These are phyloP conservation scores for Tethya wilhelma DNA, from an alignment of 37 sponge, comb jelly and placozoan species.

Conservation along the genomic window DNA sequence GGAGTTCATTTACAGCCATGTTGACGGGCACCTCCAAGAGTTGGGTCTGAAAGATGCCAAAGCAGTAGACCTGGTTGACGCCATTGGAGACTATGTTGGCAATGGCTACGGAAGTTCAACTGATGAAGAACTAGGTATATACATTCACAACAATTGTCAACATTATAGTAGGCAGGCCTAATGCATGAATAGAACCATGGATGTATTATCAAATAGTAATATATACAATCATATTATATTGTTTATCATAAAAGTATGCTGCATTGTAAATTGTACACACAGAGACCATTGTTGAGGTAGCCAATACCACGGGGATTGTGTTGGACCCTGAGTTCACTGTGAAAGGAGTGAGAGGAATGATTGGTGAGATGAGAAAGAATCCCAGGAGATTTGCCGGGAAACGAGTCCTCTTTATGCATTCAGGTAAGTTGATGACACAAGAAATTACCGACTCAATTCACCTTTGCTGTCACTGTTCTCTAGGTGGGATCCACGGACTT, in stretches of 20 bases:
- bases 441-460: background rate
- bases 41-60: slow-evolving; percentile 35
- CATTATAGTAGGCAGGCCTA: no score
- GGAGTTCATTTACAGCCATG: slow-evolving; percentile 46
- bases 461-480: background rate
- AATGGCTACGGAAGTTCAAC: slow-evolving; percentile 67
- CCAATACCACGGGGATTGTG: slow-evolving; percentile 60
- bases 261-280: background rate
- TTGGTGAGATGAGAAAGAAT: slow-evolving; percentile 60
- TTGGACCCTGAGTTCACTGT: slow-evolving; percentile 75
- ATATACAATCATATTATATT: background rate
- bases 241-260: no score
- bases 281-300: slow-evolving; percentile 35
- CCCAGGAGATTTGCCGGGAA: slow-evolving; percentile 72
- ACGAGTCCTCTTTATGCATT: slow-evolving; percentile 57
- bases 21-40: slow-evolving; percentile 46
- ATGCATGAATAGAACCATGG: background rate
- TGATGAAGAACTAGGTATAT: slow-evolving; percentile 67
- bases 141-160: background rate
- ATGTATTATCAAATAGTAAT: background rate
- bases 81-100: slow-evolving; percentile 76
- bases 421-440: background rate
- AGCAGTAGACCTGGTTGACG: slow-evolving; percentile 66
- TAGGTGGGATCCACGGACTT: slow-evolving; percentile 51
- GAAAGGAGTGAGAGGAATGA: slow-evolving; percentile 75